These are phyloP conservation scores for Acanthosepion pharaonis DNA, from an alignment of 2,888 invertebrate species.

Conservation along the genomic window DNA sequence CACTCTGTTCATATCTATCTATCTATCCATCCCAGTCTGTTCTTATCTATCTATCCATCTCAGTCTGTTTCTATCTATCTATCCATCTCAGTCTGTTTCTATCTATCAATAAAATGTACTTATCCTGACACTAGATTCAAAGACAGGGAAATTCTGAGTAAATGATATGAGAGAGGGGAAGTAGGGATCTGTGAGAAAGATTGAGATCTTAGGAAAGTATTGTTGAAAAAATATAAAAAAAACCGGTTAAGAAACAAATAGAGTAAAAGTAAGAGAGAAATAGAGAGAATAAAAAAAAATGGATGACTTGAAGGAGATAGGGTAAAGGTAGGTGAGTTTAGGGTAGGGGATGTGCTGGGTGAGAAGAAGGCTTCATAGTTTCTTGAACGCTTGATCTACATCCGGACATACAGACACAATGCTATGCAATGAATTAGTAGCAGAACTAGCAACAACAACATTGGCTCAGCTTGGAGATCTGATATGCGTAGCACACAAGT, in stretches of 20 bases:
- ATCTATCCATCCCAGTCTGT: no score
- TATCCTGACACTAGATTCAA: no score
- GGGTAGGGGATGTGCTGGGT: not conserved
- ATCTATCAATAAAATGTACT: no score
- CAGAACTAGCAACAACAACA: constrained; percentile 33
- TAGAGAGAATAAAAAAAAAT: not conserved
- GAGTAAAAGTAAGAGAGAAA: not conserved
- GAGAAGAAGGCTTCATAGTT: not conserved
- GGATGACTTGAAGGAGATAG: not conserved
- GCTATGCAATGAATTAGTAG: not conserved
- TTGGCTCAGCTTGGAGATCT: not conserved
- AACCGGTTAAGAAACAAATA: not conserved
- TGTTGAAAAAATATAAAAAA: not conserved
- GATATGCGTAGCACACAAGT: not conserved
- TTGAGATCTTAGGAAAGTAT: not conserved
- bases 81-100: no score
- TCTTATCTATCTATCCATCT: no score
- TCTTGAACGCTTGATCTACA: not conserved
- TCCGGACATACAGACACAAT: constrained; percentile 33
- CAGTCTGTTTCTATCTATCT: no score
- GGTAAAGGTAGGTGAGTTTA: not conserved
- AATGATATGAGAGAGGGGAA: not conserved
- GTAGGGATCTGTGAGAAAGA: not conserved
- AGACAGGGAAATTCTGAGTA: no score
- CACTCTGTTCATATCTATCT: no score